Base-by-base conservation (phyloP, 2,797 vertebrate genomes). In the Furcifer pardalis region DNA sequence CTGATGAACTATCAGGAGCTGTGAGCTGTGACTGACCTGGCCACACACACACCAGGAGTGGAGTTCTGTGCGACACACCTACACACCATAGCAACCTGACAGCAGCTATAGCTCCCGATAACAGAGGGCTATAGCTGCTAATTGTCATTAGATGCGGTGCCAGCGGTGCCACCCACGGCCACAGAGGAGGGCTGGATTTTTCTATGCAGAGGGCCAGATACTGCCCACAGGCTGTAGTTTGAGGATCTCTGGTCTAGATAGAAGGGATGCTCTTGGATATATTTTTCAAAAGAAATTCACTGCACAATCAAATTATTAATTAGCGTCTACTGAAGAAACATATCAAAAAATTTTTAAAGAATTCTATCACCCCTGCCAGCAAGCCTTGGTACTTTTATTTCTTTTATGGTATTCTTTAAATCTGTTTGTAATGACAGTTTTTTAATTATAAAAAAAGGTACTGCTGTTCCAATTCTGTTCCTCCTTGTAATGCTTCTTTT, bases 391-490 rank as follows among this genome's bases (percentile, higher is more conserved):
- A 84, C 78, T 52, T 49, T 65, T 63, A 49, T 13, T 72, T 27
- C 79, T 56, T 87, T 59, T 63, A 65, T 60, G 73, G 35, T 65
- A 72, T 81, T 81, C 65, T 92, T 86, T 89, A 91, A 63, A 88
- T 82, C 65, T 37, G 49, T 72, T 84, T 87, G 65, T 59, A 84
- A 52, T 0, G 35, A 5, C 5, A 3, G 19, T 68, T 72, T 71
- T 77, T 10, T 60, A n/a, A 1, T 32, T 72, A 27, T 77, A 56
- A 86, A 82, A 75, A 19, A 49, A 65, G 60, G n/a, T 77, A 10
- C 42, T 81, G 10, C 17, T 60, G 63, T 21, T 59, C 79, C 69
- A 40, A 72, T 81, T 84, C 71, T 19, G 68, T 84, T 85, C 80
- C 66, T 68, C 62, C 83, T 83, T 90, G 68, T 90, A 88, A 91